These are phyloP conservation scores for Geococcyx californianus DNA, from an alignment of 2,113 vertebrate genomes.

Conservation along the genomic window DNA sequence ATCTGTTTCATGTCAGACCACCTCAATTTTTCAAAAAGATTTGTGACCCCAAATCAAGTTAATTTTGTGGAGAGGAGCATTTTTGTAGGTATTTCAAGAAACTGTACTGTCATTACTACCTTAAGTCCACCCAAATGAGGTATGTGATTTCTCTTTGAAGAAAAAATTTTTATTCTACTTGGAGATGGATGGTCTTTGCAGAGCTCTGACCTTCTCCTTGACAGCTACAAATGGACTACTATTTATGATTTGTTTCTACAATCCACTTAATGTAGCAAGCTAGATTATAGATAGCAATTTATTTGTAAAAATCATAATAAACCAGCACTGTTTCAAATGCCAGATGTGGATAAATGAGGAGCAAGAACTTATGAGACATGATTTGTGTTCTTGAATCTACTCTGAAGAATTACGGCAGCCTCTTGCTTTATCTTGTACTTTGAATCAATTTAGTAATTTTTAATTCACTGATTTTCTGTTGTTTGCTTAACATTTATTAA, in stretches of 20 bases:
- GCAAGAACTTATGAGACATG: not conserved
- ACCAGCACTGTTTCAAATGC: slow-evolving; percentile 56
- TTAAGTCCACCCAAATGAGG: not conserved
- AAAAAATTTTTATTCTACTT: not conserved
- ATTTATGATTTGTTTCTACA: slow-evolving; percentile 66
- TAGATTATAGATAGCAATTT: slow-evolving; percentile 63
- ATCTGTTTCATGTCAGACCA: not conserved
- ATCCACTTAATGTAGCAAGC: slow-evolving; percentile 46
- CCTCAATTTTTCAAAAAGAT: not conserved
- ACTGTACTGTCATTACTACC: not conserved
- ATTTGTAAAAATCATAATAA: slow-evolving; percentile 73
- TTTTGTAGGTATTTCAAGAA: not conserved
- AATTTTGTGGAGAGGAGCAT: not conserved
- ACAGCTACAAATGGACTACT: slow-evolving; percentile 51
- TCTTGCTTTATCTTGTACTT: slow-evolving; percentile 63
- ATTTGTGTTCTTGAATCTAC: slow-evolving; percentile 15
- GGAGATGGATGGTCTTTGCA: slow-evolving; percentile 43
- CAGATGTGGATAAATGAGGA: slow-evolving; percentile 31
- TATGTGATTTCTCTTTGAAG: not conserved
- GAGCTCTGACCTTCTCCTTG: slow-evolving; percentile 65
- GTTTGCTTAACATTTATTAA: slow-evolving; percentile 79
- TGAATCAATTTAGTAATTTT: slow-evolving; percentile 78
- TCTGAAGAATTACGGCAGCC: slow-evolving; percentile 46
- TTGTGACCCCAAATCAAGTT: not conserved
- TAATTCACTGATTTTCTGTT: slow-evolving; percentile 76